phyloP scores from a whole-genome alignment of 2,113 vertebrate species.

The Neopipo cinnamomea region DNA sequence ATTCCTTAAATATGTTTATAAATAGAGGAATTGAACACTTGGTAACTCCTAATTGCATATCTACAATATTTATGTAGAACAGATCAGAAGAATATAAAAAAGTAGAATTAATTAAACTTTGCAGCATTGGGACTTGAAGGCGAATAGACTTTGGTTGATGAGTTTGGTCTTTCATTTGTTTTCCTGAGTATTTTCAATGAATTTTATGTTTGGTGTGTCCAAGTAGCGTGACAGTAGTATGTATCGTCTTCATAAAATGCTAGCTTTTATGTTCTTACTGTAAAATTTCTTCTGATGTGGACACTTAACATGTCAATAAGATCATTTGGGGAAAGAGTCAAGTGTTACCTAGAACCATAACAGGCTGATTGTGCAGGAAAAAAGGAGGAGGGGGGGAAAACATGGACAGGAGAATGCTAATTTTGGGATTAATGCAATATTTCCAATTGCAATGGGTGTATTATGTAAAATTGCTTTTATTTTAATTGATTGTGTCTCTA shows the following conservation, averaged over 20 bases:
- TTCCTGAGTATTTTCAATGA: neutral
- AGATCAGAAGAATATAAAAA: neutral
- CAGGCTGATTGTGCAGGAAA: neutral
- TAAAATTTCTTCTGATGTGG: neutral
- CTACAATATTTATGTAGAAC: neutral
- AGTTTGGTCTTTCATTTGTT: neutral
- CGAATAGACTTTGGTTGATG: neutral
- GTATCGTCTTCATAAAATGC: neutral
- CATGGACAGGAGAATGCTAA: neutral
- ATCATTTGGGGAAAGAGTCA: neutral
- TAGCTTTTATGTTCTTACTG: neutral
- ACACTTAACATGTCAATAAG: neutral
- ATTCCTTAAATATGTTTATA: neutral
- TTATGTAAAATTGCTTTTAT: neutral
- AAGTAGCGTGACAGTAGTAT: neutral
- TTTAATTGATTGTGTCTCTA: neutral
- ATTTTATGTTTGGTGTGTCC: neutral
- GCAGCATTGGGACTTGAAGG: neutral
- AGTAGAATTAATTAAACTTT: neutral
- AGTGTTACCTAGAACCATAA: neutral
- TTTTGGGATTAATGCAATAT: neutral
- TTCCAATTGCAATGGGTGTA: neutral
- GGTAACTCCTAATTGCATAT: neutral
- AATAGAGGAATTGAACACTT: neutral
- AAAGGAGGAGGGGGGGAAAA: accelerated